Evolutionary conservation across 2,113 vertebrate genomes (phyloP).

Genomic region (Turdus rufiventris): DNA sequence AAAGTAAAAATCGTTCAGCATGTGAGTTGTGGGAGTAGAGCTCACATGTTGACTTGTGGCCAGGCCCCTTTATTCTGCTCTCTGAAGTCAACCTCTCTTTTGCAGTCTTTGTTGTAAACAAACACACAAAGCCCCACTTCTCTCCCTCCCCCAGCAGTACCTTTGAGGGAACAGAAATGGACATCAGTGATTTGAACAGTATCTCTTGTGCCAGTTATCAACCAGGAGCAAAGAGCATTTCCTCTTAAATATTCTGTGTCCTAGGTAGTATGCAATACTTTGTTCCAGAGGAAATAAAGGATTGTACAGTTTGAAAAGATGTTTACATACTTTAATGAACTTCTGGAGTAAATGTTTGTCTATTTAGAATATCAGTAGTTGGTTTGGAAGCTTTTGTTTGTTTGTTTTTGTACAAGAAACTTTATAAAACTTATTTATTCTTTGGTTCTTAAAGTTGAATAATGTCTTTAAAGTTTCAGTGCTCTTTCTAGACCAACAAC

Average conservation of each 20-base stretch:
- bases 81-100: neutral
- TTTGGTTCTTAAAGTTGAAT: neutral
- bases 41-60: neutral
- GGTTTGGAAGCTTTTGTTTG: neutral
- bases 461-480: neutral
- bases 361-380: neutral
- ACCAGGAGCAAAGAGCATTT: neutral
- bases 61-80: neutral
- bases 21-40: neutral
- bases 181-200: neutral
- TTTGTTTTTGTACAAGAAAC: neutral
- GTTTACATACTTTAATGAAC: neutral
- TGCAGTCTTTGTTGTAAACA: neutral
- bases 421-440: neutral
- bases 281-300: neutral
- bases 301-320: neutral
- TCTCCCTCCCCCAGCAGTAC: neutral
- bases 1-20: neutral
- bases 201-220: neutral
- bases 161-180: neutral
- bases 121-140: fast-evolving
- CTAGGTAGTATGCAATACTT: neutral
- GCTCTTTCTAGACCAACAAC: neutral
- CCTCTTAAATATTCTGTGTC: neutral
- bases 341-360: neutral